Percentiles rank a stretch among this genome's conserved stretches.
phyloP scores from a whole-genome alignment of 2,888 invertebrate species.

The Alloplasta piceator region DNA sequence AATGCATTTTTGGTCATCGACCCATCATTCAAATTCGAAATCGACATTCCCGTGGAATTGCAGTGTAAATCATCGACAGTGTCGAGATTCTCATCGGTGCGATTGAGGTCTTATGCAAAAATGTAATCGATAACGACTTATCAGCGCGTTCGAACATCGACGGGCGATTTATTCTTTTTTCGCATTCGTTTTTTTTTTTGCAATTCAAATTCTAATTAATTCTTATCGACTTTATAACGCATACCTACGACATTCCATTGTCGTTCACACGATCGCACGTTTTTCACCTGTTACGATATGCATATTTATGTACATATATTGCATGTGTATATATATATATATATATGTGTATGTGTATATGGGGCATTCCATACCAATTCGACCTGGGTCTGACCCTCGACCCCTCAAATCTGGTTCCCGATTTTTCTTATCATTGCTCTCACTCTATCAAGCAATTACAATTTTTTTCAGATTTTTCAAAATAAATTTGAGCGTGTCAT shows the following conservation, averaged over 20 bases:
- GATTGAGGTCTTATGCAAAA: slow-evolving; percentile 30
- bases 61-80: not conserved
- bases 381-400: too few species aligned
- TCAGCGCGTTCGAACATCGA: slow-evolving; percentile 28
- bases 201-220: slow-evolving; percentile 44
- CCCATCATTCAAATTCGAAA: not conserved
- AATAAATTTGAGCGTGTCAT: too few species aligned
- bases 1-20: too few species aligned
- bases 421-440: too few species aligned
- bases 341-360: too few species aligned
- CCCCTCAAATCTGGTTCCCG: too few species aligned
- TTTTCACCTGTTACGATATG: not conserved
- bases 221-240: slow-evolving; percentile 30
- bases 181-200: slow-evolving; percentile 6
- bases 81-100: not conserved
- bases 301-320: not conserved
- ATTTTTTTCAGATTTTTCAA: too few species aligned
- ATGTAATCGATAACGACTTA: slow-evolving; percentile 31
- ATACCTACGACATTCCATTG: slow-evolving; percentile 36
- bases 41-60: slow-evolving; percentile 6
- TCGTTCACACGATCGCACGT: slow-evolving; percentile 10
- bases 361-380: too few species aligned
- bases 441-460: too few species aligned
- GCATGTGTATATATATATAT: too few species aligned
- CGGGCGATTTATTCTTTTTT: slow-evolving; percentile 13